phyloP scores from a whole-genome alignment of 2,113 vertebrate species.

The Xiphophorus maculatus region DNA sequence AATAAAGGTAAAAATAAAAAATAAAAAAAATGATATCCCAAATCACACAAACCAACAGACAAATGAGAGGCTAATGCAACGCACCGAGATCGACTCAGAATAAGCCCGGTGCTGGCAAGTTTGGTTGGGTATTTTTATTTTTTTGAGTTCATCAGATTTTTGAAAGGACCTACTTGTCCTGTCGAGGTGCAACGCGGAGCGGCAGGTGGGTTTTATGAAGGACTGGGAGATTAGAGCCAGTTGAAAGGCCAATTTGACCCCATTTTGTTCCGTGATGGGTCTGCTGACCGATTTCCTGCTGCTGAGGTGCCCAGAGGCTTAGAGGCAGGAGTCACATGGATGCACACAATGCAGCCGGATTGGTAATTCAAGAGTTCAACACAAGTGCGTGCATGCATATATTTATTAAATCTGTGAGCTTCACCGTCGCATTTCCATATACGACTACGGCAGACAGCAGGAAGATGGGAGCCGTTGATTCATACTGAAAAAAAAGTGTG shows the following conservation, averaged over 20 bases:
- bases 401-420: conserved; percentile 11
- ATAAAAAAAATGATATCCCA: conserved; percentile 2
- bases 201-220: conserved; percentile 59
- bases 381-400: conserved; percentile 24
- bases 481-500: no score
- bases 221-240: conserved; percentile 75
- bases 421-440: conserved; percentile 6
- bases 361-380: conserved; percentile 37
- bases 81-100: not conserved
- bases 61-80: conserved; percentile 17
- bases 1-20: conserved; percentile 22
- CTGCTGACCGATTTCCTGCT: conserved; percentile 68
- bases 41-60: not conserved
- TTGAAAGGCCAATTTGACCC: conserved; percentile 81
- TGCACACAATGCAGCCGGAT: conserved; percentile 15
- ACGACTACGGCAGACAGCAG: not conserved
- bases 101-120: conserved; percentile 9
- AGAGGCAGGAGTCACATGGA: conserved; percentile 39
- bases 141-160: conserved; percentile 58
- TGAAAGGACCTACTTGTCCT: conserved; percentile 67
- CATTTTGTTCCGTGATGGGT: conserved; percentile 69
- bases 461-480: not conserved
- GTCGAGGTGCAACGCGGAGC: conserved; percentile 41
- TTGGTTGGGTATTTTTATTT: conserved; percentile 44
- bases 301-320: conserved; percentile 45